A percentile compares a stretch with the other conserved stretches of the same genome.
phyloP scores from a whole-genome alignment of 2,888 invertebrate genomes.

The Oscheius sp. region DNA sequence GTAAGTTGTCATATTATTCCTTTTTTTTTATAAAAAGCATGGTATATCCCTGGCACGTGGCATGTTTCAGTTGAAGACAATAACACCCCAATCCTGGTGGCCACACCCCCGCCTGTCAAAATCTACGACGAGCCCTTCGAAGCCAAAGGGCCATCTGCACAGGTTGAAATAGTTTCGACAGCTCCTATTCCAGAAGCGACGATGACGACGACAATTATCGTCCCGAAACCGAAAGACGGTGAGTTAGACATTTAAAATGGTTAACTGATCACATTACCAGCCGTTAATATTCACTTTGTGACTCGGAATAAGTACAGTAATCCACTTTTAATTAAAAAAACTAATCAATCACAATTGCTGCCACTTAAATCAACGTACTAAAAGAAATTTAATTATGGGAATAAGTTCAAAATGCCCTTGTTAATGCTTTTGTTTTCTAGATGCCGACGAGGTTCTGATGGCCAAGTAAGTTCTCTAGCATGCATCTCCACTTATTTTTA shows the following conservation, averaged over 20 bases:
- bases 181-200: neutral
- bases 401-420: slow-evolving; percentile 2
- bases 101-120: neutral
- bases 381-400: neutral
- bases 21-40: neutral
- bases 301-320: too few relatives aligned
- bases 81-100: slow-evolving; percentile 5
- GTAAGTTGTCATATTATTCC: neutral
- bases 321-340: neutral
- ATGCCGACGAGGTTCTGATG: slow-evolving; percentile 28
- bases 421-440: slow-evolving; percentile 35
- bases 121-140: slow-evolving; percentile 28
- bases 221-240: slow-evolving; percentile 5
- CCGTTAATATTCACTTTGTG: neutral
- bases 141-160: neutral
- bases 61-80: slow-evolving; percentile 32
- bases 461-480: slow-evolving; percentile 30
- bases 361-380: neutral
- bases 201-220: neutral
- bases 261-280: neutral
- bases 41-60: neutral
- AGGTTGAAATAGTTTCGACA: neutral
- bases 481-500: neutral
- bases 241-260: neutral
- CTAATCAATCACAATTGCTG: neutral